These are phyloP conservation scores for Naso thynnoides DNA, from an alignment of 2,797 vertebrate species.

Conservation along the genomic window DNA sequence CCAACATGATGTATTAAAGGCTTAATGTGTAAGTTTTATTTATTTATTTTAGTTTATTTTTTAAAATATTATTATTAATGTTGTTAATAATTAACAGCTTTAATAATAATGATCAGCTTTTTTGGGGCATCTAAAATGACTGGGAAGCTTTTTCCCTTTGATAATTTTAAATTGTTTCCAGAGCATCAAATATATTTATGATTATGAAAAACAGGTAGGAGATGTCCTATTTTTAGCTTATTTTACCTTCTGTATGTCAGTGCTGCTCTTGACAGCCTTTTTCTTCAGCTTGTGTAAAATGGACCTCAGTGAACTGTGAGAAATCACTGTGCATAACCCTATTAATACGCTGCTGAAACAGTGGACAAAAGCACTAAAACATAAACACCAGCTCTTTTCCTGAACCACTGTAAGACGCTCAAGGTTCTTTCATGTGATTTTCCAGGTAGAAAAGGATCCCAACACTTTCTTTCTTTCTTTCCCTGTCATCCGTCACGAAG, in stretches of 20 bases:
- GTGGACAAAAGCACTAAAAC: not conserved
- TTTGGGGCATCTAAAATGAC: constrained; percentile 20
- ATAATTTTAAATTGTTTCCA: constrained; percentile 9
- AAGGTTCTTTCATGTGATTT: constrained; percentile 34
- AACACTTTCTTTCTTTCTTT: constrained; percentile 1
- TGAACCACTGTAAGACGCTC: not conserved
- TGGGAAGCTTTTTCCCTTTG: constrained; percentile 5
- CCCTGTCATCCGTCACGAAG: constrained; percentile 22
- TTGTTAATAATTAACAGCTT: constrained; percentile 34
- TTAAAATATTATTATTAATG: constrained; percentile 35
- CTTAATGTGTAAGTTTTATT: too few species aligned
- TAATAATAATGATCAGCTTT: constrained; percentile 10
- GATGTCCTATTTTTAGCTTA: not conserved
- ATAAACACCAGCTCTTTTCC: constrained; percentile 20
- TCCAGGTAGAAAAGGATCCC: constrained; percentile 24
- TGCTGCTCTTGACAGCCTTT: not conserved
- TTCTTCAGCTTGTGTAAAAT: not conserved
- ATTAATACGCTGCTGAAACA: not conserved
- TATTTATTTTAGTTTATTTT: too few species aligned
- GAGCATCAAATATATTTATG: constrained; percentile 24
- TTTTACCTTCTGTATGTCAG: not conserved
- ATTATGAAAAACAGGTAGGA: not conserved
- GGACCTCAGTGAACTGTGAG: not conserved
- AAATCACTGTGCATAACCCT: not conserved
- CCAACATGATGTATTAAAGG: too few species aligned